Conservation (phyloP, 2,113 vertebrate species). For the Taurulus bubalis region DNA sequence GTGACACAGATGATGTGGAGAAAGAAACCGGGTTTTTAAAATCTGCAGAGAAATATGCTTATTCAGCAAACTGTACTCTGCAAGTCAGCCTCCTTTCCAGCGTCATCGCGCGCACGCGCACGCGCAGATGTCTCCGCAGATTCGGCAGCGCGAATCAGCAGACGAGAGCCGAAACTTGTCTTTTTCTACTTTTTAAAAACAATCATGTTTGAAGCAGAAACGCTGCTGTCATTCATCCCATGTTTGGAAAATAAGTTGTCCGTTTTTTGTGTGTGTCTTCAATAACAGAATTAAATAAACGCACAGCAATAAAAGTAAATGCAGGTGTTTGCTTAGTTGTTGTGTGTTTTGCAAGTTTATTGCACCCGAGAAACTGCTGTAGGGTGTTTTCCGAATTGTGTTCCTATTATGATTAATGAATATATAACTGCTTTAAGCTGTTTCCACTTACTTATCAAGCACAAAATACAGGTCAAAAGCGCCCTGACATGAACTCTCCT, state of each 20-base stretch:
- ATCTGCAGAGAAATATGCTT: slow-evolving; percentile 39
- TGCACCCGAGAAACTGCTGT: not conserved
- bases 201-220: not conserved
- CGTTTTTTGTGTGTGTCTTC: too few species aligned
- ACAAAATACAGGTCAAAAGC: slow-evolving; percentile 95
- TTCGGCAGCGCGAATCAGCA: not conserved
- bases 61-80: slow-evolving; percentile 65
- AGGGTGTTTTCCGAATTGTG: not conserved
- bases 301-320: not conserved
- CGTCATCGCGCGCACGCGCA: slow-evolving; percentile 36
- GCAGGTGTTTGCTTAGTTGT: not conserved
- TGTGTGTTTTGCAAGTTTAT: not conserved
- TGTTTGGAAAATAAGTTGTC: not conserved
- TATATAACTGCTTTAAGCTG: not conserved
- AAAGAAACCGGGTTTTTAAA: not conserved
- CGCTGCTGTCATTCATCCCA: rapidly evolving
- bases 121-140: not conserved
- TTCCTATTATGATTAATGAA: slow-evolving; percentile 17
- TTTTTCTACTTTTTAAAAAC: not conserved
- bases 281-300: not conserved
- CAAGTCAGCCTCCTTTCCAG: slow-evolving; percentile 38
- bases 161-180: not conserved
- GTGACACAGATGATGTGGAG: not conserved
- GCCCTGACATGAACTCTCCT: slow-evolving; percentile 88
- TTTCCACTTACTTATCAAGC: slow-evolving; percentile 91